Evolutionary conservation across 2,113 vertebrate genomes (phyloP).

Genomic region (Shinisaurus crocodilurus): DNA sequence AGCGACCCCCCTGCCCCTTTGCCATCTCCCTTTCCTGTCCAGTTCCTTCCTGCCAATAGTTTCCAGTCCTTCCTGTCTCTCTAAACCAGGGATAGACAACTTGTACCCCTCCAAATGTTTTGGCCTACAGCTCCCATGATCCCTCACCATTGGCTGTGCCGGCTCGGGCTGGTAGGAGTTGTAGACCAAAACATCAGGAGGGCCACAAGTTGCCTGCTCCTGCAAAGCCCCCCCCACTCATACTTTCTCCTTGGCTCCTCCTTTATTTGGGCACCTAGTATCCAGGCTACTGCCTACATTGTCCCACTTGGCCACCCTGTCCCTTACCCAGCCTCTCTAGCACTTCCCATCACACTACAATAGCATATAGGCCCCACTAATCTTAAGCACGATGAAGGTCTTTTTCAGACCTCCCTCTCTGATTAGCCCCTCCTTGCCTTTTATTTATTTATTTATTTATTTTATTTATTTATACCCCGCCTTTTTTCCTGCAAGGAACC

Average conservation of each 20-base stretch:
- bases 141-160: too few species aligned
- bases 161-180: too few species aligned
- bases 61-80: neutral
- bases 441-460: too few species aligned
- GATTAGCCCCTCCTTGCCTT: neutral
- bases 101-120: too few species aligned
- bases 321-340: neutral
- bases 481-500: too few species aligned
- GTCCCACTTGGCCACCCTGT: neutral
- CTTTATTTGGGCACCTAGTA: too few species aligned
- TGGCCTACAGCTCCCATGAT: too few species aligned
- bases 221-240: neutral
- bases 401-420: neutral
- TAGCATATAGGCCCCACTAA: neutral
- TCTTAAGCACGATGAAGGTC: neutral
- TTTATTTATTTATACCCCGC: too few species aligned
- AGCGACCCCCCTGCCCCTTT: neutral
- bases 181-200: too few species aligned
- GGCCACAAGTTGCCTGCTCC: neutral
- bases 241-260: neutral
- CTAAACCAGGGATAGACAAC: too few species aligned
- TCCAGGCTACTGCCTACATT: neutral
- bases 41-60: neutral
- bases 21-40: neutral
- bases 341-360: neutral